These are phyloP conservation scores for Cecidostiba fungosa DNA, from an alignment of 2,888 invertebrate genomes.

Conservation along the genomic window DNA sequence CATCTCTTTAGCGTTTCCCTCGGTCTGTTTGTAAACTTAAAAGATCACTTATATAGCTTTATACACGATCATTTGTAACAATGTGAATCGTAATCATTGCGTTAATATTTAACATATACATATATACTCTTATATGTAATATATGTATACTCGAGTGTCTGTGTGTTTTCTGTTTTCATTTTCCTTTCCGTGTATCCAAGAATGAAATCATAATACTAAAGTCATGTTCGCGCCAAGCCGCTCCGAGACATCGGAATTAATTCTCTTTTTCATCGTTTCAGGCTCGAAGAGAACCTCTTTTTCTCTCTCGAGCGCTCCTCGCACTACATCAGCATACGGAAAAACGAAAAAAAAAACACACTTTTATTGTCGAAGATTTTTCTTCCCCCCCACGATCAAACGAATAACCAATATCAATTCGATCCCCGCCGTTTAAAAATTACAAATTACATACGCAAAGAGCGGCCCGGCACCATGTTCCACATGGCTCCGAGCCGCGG, in stretches of 20 bases:
- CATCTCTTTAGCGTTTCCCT: conserved; percentile 77
- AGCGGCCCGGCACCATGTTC: conserved; percentile 18
- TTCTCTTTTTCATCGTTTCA: conserved; percentile 68
- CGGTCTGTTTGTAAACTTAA: conserved; percentile 76
- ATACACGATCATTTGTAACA: conserved; percentile 80
- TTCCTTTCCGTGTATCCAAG: conserved; percentile 68
- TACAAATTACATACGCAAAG: conserved; percentile 32
- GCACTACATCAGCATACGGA: background rate
- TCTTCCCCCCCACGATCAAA: conserved; percentile 32
- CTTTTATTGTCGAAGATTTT: conserved; percentile 67
- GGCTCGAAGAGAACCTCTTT: background rate
- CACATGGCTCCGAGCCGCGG: conserved; percentile 20
- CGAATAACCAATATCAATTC: conserved; percentile 44
- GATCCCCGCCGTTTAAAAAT: conserved; percentile 34
- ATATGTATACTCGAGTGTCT: conserved; percentile 74
- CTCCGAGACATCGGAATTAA: conserved; percentile 68
- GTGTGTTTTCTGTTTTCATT: conserved; percentile 68
- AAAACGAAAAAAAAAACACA: conserved; percentile 50
- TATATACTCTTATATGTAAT: conserved; percentile 78
- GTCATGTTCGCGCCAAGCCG: conserved; percentile 76
- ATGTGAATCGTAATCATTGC: conserved; percentile 79
- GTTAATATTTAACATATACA: conserved; percentile 80
- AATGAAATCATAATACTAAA: conserved; percentile 79
- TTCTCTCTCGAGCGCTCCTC: background rate
- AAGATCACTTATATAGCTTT: conserved; percentile 80